Conservation (phyloP, 1,140 invertebrate genomes). For the Arctopsyche grandis region DNA sequence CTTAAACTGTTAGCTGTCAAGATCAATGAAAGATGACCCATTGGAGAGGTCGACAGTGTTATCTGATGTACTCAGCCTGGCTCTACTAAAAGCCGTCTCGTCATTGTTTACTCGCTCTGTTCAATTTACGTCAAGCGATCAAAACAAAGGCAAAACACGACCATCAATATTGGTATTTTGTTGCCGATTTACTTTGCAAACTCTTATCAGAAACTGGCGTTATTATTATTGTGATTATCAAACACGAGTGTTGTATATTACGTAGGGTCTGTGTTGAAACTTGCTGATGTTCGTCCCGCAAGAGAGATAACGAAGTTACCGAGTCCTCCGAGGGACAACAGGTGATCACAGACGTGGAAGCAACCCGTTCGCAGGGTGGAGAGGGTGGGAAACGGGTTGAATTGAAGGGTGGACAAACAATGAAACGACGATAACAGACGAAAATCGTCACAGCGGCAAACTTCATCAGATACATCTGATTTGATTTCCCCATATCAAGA, state of each 20-base stretch:
- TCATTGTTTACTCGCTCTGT: background rate
- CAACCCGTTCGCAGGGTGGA: background rate
- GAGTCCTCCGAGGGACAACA: background rate
- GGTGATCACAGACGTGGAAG: background rate
- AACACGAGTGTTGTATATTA: background rate
- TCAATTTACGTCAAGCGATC: background rate
- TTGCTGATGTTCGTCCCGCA: background rate
- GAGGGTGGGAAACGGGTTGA: background rate
- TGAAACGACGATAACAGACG: constrained; percentile 13
- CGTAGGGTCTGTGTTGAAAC: background rate
- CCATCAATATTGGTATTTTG: background rate
- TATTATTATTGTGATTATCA: no score
- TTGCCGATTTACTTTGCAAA: background rate
- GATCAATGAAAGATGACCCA: no score
- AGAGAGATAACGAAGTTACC: background rate
- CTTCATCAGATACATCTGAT: constrained; percentile 11
- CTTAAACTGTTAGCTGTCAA: no score
- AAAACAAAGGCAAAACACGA: background rate
- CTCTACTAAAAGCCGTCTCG: background rate
- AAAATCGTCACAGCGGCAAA: constrained; percentile 16
- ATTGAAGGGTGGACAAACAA: constrained; percentile 15
- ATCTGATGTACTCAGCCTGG: background rate
- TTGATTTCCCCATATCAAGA: constrained; percentile 23
- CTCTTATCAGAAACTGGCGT: no score
- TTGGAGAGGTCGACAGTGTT: background rate